Conservation (phyloP, 92 coral and sea anemone genomes). For the Phenganax marumi region DNA sequence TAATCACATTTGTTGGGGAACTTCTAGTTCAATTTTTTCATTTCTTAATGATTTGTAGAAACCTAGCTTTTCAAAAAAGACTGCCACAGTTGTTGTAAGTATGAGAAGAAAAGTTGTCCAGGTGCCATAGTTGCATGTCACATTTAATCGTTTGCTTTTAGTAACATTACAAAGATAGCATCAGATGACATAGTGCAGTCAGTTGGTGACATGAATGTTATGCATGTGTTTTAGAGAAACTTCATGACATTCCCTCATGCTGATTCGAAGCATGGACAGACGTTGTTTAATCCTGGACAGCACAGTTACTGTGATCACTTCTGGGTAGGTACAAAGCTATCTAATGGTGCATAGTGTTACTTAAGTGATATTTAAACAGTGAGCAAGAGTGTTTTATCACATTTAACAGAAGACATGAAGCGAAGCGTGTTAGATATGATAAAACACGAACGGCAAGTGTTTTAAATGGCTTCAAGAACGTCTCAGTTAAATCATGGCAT, state of each 20-base stretch:
- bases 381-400: too few species aligned
- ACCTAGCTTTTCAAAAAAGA: slow-evolving; percentile 43
- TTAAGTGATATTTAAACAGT: too few species aligned
- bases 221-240: slow-evolving; percentile 18
- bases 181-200: too few species aligned
- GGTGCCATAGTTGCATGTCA: too few species aligned
- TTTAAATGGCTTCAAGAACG: too few species aligned
- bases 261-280: slow-evolving; percentile 36
- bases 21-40: neutral
- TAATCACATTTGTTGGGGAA: too few species aligned
- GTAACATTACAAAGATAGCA: too few species aligned
- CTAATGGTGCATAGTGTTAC: neutral
- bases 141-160: too few species aligned
- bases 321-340: slow-evolving; percentile 12
- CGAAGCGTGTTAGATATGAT: too few species aligned
- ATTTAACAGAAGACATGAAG: too few species aligned
- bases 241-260: slow-evolving; percentile 43
- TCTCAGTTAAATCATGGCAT: too few species aligned
- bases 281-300: slow-evolving; percentile 37
- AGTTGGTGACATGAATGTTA: neutral
- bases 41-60: slow-evolving; percentile 3
- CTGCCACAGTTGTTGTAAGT: slow-evolving; percentile 43
- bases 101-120: neutral
- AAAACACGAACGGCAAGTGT: too few species aligned
- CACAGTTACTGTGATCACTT: slow-evolving; percentile 40